Evolutionary conservation across 2,888 invertebrate species (phyloP), one percentile per base, ranked within the genome.

Genomic region (Schrankia costaestrigalis): DNA sequence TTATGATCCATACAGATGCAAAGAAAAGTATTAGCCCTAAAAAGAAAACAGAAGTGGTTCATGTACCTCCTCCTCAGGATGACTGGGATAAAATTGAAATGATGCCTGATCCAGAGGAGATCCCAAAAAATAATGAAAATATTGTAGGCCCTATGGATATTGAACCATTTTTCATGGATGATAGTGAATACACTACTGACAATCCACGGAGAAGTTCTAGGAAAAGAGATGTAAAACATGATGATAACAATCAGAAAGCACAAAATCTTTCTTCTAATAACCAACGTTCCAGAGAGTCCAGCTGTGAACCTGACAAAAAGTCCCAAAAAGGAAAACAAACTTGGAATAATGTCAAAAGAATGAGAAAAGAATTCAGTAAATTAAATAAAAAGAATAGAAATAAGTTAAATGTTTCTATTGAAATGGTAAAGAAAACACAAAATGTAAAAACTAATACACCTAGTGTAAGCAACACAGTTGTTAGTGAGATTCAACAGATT

Each of bases 51-150:
- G 72, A 72, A 54, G 50, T 70, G 26, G 41, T 70, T 27, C 56
- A 62, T 63, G 48, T 64, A 2, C 58, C 63, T 38, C 56, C 58
- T 42, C 54, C 69, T 33, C 83, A 85, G 65, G 74, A 77, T 56
- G 83, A 84, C 56, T 85, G 81, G 84, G 84, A 86, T 41, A 81
- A 79, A 63, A 86, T 87, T 51, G 85, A 86, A 62, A 46, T 46
- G 32, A 49, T 84, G 38, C 68, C 75, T 26, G 77, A 78, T 31
- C 46, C 60, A 35, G 76, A 78, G 46, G 60, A 62, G 24, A 41
- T 46, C 11, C 26, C 24, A n/a, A 51, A 44, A 31, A 56, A 62
- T 39, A 72, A 72, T 43, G 64, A 74, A 34, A 77, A 79, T 49
- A 45, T 65, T 38, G 40, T 67, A 13, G 71, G 67, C 1, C 74